phyloP scores from a whole-genome alignment of 2,113 vertebrate genomes.

The Paradisaea rubra region DNA sequence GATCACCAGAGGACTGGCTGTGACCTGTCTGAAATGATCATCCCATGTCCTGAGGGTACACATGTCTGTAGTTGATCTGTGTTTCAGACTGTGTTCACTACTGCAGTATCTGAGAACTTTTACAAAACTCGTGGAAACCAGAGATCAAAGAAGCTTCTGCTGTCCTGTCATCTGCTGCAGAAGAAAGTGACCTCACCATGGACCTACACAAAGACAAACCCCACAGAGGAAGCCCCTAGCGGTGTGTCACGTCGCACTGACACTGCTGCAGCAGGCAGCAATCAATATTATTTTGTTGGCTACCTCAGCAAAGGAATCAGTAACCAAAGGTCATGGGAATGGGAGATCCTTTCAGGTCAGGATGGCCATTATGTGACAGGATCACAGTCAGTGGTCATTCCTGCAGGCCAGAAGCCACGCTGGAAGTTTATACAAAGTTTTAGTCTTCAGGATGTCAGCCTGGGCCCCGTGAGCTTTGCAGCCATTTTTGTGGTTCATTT shows the following conservation, averaged over 20 bases:
- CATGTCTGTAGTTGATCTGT: accelerated
- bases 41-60: background rate
- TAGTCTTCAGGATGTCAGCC: background rate
- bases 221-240: background rate
- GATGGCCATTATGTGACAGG: accelerated
- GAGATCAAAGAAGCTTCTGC: background rate
- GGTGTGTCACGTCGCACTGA: background rate
- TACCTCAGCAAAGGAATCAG: background rate
- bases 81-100: background rate
- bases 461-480: accelerated
- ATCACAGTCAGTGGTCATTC: background rate
- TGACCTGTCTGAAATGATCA: background rate
- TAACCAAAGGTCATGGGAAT: background rate
- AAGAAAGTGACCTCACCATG: background rate
- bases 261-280: background rate
- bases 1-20: background rate
- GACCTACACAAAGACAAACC: background rate
- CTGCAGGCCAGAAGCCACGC: background rate
- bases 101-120: background rate
- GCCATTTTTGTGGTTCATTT: background rate
- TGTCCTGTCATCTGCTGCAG: background rate
- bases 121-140: background rate
- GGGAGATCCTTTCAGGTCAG: background rate
- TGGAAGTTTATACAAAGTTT: background rate
- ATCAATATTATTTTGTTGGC: background rate